Evolutionary conservation across 2,888 invertebrate species (phyloP).

Genomic region (Leptinotarsa rubiginosa): DNA sequence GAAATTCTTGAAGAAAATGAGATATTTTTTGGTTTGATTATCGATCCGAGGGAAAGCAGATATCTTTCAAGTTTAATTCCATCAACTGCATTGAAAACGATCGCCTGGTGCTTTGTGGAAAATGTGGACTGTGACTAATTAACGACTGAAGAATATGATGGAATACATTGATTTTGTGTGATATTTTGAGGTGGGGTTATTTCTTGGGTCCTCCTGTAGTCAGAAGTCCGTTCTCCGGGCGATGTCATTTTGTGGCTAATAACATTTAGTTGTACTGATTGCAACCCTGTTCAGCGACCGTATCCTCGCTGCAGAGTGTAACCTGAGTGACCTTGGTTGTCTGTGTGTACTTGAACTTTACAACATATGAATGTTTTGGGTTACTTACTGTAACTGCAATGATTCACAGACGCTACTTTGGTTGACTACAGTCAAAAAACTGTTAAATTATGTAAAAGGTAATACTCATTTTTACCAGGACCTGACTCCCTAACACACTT

Average conservation of each 20-base stretch:
- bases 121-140: background rate
- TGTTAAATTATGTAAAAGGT: background rate
- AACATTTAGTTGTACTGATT: slow-evolving; percentile 1
- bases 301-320: background rate
- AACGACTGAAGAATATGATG: background rate
- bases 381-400: background rate
- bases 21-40: slow-evolving; percentile 18
- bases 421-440: background rate
- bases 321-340: too few relatives aligned
- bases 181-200: background rate
- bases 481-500: background rate
- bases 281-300: background rate
- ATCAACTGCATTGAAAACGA: slow-evolving; percentile 10
- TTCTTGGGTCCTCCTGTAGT: slow-evolving; percentile 22
- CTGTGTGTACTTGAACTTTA: background rate
- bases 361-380: background rate
- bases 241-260: background rate
- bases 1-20: slow-evolving; percentile 18
- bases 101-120: background rate
- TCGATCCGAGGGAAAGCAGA: slow-evolving; percentile 2
- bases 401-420: background rate
- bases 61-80: slow-evolving; percentile 21
- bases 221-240: slow-evolving; percentile 10
- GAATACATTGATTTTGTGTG: background rate
- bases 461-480: background rate